These are phyloP conservation scores for Phalanger gymnotis DNA, from an alignment of 2,797 vertebrate genomes.

Conservation along the genomic window DNA sequence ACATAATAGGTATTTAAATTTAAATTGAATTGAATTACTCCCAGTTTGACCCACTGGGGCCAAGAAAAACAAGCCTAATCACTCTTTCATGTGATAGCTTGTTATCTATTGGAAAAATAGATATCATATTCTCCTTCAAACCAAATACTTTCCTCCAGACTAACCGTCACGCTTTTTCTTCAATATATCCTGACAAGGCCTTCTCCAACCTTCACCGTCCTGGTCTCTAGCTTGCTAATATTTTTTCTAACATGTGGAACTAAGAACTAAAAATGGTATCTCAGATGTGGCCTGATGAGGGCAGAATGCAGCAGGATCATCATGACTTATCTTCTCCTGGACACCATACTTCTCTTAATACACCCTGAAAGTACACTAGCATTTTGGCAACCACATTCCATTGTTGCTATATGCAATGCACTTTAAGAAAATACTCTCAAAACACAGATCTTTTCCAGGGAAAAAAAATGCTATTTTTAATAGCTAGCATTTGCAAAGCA, in stretches of 20 bases:
- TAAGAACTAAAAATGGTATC: not conserved
- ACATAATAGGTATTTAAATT: not conserved
- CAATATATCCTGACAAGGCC: not conserved
- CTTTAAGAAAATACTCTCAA: no score
- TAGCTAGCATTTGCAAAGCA: no score
- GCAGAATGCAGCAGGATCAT: no score
- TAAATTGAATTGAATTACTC: not conserved
- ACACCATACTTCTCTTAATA: no score
- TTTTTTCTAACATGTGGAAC: not conserved
- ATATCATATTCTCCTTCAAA: no score
- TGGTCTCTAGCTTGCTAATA: not conserved
- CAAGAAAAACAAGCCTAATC: not conserved
- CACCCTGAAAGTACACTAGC: no score
- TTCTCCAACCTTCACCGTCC: not conserved
- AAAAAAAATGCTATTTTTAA: no score
- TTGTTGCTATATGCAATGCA: no score
- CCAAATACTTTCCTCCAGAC: not conserved
- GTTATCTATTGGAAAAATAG: not conserved
- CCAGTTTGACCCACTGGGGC: not conserved
- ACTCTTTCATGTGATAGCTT: not conserved
- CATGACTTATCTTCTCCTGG: no score
- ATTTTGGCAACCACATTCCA: no score
- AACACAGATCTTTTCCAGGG: no score
- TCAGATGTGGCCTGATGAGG: not conserved
- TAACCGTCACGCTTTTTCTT: not conserved